Percentiles rank a stretch among this genome's conserved stretches.
phyloP scores from a whole-genome alignment of 2,113 vertebrate species.

The Cavia porcellus region DNA sequence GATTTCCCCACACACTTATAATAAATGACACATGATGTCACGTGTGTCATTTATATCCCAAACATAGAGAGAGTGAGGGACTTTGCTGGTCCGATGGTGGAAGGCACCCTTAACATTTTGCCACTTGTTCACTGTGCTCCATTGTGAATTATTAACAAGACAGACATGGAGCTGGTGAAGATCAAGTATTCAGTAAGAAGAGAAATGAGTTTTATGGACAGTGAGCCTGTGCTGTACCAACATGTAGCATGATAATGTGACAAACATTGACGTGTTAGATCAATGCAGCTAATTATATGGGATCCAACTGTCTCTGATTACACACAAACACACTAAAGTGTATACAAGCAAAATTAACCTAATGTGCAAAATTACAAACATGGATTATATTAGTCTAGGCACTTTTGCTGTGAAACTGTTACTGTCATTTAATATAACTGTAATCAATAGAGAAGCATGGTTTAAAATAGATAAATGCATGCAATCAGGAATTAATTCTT shows the following conservation, averaged over 20 bases:
- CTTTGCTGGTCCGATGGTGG: accelerated
- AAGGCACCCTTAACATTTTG: accelerated
- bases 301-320: too few relatives aligned
- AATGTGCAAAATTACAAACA: background rate
- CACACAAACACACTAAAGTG: too few relatives aligned
- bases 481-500: background rate
- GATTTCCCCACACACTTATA: background rate
- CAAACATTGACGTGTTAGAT: too few relatives aligned
- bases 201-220: background rate
- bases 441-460: background rate
- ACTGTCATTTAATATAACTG: background rate
- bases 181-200: background rate
- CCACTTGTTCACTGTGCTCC: accelerated
- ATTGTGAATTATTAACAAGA: too few relatives aligned
- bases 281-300: accelerated
- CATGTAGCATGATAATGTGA: too few relatives aligned
- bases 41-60: background rate
- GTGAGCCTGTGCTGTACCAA: too few relatives aligned
- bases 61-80: too few relatives aligned
- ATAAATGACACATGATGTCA: background rate
- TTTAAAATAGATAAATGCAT: background rate
- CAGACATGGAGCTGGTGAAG: background rate
- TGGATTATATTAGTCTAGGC: background rate
- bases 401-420: background rate
- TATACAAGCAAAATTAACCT: background rate